Evolutionary conservation across 2,113 vertebrate genomes (phyloP).

Genomic region (Ameiurus melas): DNA sequence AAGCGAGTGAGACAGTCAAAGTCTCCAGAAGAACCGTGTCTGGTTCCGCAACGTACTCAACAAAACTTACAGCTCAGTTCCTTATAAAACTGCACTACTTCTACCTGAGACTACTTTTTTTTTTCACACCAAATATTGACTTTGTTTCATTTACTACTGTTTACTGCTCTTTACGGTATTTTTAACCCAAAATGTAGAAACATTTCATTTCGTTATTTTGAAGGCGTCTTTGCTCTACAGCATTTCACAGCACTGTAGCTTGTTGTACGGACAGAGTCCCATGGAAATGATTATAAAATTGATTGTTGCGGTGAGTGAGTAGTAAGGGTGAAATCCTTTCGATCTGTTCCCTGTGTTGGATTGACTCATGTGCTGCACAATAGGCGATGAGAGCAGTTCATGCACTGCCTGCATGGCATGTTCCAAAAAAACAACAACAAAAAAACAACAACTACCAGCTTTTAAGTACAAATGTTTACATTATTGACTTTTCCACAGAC

Average conservation of each 20-base stretch:
- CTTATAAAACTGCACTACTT: too few relatives aligned
- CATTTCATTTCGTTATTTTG: too few relatives aligned
- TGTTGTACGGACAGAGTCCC: neutral
- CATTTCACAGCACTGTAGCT: neutral
- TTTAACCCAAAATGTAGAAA: too few relatives aligned
- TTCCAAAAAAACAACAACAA: neutral
- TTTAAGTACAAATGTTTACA: neutral
- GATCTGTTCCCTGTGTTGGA: neutral
- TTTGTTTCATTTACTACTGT: too few relatives aligned
- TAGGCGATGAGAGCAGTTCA: neutral
- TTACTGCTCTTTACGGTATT: too few relatives aligned
- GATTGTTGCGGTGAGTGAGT: constrained; percentile 6
- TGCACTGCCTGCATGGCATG: constrained; percentile 6
- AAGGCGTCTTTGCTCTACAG: too few relatives aligned
- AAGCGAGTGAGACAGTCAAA: too few relatives aligned
- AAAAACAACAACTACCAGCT: neutral
- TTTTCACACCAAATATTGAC: too few relatives aligned
- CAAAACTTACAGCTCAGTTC: too few relatives aligned
- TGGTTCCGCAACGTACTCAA: too few relatives aligned
- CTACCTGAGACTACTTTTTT: too few relatives aligned
- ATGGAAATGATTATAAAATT: neutral
- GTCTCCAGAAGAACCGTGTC: too few relatives aligned
- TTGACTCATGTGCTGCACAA: constrained; percentile 7
- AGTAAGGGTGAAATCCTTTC: neutral
- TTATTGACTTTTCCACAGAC: neutral